These are phyloP conservation scores for Beroe forskalii DNA, from an alignment of 37 sponge, comb jelly and placozoan species.

Conservation along the genomic window DNA sequence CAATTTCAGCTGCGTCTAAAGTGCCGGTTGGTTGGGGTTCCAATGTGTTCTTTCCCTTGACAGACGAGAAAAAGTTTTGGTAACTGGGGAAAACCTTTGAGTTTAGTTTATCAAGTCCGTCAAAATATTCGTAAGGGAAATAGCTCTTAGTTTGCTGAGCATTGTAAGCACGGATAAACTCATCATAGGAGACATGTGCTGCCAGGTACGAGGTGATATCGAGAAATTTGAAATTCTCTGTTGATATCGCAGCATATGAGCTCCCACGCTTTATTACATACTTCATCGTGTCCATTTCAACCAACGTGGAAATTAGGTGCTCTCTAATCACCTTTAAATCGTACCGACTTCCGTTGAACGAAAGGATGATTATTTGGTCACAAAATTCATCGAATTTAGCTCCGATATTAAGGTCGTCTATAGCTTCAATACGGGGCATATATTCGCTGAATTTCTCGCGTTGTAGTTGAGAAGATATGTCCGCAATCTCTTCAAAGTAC, in stretches of 20 bases:
- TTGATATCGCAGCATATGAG: not conserved
- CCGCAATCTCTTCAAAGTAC: not conserved
- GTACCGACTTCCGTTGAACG: not conserved
- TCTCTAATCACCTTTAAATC: not conserved
- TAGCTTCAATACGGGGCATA: not conserved
- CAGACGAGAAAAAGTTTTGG: not conserved
- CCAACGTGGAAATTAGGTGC: not conserved
- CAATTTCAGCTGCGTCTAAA: not conserved
- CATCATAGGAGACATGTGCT: not conserved
- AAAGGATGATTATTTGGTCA: not conserved
- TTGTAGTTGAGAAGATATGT: not conserved
- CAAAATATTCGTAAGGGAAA: constrained; percentile 34
- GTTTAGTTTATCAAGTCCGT: not conserved
- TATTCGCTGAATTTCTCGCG: not conserved
- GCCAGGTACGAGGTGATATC: not conserved
- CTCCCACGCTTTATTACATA: not conserved
- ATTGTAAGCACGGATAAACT: not conserved
- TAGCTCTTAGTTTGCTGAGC: not conserved
- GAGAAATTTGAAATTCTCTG: not conserved
- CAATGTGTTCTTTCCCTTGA: not conserved
- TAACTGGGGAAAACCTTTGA: not conserved
- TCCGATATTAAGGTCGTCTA: not conserved
- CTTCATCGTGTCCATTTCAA: not conserved
- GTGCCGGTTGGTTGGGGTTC: not conserved
- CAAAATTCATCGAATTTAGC: not conserved